A percentile compares a stretch with the other conserved stretches of the same genome.
phyloP scores from a whole-genome alignment of 2,113 vertebrate species.

The Ageneiosus marmoratus region DNA sequence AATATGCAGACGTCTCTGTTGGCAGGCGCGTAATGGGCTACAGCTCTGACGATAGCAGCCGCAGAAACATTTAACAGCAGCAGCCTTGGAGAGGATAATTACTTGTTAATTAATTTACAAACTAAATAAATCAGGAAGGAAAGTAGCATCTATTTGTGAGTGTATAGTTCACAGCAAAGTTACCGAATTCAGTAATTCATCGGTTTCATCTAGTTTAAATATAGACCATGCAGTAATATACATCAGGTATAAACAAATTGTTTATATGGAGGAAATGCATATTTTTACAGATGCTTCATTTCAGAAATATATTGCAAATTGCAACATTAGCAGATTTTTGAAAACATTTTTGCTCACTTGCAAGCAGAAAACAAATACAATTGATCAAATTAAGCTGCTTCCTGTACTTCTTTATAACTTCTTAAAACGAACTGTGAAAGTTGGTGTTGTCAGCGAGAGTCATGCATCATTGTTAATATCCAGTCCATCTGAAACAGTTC shows the following conservation, averaged over 20 bases:
- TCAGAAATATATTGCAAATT: not conserved
- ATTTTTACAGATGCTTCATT: not conserved
- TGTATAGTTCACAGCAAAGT: not conserved
- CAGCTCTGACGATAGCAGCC: not conserved
- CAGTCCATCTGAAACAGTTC: slow-evolving; percentile 50
- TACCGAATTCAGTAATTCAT: not conserved
- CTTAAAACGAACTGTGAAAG: slow-evolving; percentile 12
- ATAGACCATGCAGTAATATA: too few species aligned
- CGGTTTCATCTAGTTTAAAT: not conserved
- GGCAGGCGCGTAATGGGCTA: slow-evolving; percentile 7
- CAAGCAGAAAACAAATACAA: not conserved
- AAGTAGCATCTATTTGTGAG: not conserved
- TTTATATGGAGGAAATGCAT: not conserved
- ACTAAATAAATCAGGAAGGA: not conserved
- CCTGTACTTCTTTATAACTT: not conserved
- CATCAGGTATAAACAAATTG: not conserved
- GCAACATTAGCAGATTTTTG: not conserved
- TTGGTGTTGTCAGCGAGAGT: slow-evolving; percentile 19
- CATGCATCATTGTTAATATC: slow-evolving; percentile 29
- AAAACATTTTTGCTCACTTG: not conserved
- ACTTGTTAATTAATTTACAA: slow-evolving; percentile 21
- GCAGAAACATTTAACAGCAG: not conserved
- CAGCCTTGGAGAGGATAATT: slow-evolving; percentile 10
- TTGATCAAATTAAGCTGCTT: not conserved
- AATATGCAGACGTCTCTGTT: slow-evolving; percentile 34